Conservation (phyloP, 2,113 vertebrate genomes). For the Melanerpes aurifrons region DNA sequence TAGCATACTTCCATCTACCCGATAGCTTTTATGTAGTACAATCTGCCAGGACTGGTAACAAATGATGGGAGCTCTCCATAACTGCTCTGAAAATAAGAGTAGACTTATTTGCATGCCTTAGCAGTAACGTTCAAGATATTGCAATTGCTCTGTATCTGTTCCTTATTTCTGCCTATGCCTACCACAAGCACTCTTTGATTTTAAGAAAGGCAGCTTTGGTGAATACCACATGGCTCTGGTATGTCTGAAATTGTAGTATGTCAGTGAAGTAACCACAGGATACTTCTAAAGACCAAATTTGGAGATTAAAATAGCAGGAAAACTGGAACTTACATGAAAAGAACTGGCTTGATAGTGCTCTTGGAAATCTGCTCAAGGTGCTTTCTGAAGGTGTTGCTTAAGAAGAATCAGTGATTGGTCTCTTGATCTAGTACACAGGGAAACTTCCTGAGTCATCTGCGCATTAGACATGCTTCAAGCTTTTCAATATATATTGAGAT, state of each 20-base stretch:
- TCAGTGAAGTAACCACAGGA: not conserved
- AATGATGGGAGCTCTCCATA: not conserved
- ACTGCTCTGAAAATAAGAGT: not conserved
- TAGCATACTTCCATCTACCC: not conserved
- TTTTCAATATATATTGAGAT: not conserved
- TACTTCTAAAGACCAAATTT: not conserved
- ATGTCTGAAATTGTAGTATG: not conserved
- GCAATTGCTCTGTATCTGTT: not conserved
- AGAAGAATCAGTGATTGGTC: not conserved
- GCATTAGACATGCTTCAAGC: not conserved
- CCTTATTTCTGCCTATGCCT: not conserved
- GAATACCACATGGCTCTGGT: not conserved
- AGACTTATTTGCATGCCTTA: not conserved
- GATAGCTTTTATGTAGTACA: not conserved
- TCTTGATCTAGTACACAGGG: not conserved
- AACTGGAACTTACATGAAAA: not conserved
- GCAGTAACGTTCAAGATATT: not conserved
- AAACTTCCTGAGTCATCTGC: not conserved
- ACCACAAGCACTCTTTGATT: not conserved
- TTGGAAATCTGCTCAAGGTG: not conserved
- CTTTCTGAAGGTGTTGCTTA: not conserved
- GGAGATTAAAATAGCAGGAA: not conserved
- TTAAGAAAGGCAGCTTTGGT: not conserved
- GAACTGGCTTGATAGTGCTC: not conserved
- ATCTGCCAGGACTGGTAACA: not conserved